These are phyloP conservation scores for Ochlodes sylvanus DNA, from an alignment of 2,888 invertebrate species.

Conservation along the genomic window DNA sequence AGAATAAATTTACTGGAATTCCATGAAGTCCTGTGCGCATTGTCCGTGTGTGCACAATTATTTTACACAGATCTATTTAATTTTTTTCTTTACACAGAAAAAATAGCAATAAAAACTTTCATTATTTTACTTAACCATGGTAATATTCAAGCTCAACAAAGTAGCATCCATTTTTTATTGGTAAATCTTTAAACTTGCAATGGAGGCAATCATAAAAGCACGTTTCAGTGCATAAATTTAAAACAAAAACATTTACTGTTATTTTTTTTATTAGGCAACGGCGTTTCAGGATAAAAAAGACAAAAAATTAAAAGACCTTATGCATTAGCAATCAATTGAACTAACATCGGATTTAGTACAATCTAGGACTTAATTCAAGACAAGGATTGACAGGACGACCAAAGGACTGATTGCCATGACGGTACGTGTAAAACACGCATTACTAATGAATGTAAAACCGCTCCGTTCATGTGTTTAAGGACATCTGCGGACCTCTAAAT, in stretches of 20 bases:
- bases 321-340: no score
- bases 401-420: not conserved
- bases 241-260: no score
- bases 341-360: no score
- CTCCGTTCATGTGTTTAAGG: slow-evolving; percentile 25
- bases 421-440: slow-evolving; percentile 10
- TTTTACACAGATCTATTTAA: not conserved
- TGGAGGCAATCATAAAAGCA: no score
- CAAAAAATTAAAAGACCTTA: not conserved
- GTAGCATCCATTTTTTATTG: no score
- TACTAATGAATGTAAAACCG: slow-evolving; percentile 28
- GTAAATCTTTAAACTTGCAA: no score
- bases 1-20: slow-evolving; percentile 39
- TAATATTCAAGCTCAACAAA: no score
- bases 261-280: no score
- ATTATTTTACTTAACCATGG: no score
- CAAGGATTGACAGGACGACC: not conserved
- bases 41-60: not conserved
- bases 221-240: no score
- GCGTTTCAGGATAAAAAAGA: not conserved
- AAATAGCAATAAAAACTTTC: no score
- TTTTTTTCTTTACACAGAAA: not conserved
- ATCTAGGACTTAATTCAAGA: no score
- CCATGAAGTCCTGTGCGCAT: slow-evolving; percentile 12
- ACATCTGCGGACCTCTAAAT: slow-evolving; percentile 26